Conservation (phyloP, 2,888 invertebrate genomes). For the Tiliacea aurago region DNA sequence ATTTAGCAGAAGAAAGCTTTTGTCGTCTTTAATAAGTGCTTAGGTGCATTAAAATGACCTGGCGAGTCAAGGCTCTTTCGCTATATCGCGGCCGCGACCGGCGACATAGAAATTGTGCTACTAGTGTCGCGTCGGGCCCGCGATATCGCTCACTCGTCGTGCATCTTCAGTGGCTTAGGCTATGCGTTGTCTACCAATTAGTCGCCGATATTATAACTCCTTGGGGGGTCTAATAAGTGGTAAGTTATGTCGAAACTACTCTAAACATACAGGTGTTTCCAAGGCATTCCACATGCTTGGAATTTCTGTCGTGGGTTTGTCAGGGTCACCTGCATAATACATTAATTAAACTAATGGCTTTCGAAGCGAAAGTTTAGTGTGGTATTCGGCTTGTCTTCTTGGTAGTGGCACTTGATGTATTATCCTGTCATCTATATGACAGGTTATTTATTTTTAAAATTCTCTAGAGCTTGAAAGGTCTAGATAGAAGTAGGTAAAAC, state of each 20-base stretch:
- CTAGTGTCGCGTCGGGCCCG: too few species aligned
- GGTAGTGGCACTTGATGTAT: neutral
- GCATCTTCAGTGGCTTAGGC: too few species aligned
- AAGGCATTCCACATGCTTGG: neutral
- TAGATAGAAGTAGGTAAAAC: neutral
- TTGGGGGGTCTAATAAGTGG: neutral
- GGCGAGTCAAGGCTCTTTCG: too few species aligned
- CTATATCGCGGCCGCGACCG: too few species aligned
- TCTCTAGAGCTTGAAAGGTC: neutral
- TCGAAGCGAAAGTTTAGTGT: conserved; percentile 34
- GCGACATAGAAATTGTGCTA: too few species aligned
- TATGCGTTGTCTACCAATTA: too few species aligned
- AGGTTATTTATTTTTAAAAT: neutral
- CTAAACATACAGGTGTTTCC: conserved; percentile 12
- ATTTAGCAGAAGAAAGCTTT: too few species aligned
- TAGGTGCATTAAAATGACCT: too few species aligned
- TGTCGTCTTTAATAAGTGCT: too few species aligned
- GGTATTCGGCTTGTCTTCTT: neutral
- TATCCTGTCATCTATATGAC: neutral
- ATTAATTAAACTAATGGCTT: conserved; percentile 36
- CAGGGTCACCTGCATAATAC: conserved; percentile 20
- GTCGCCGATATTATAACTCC: neutral
- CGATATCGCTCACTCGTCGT: too few species aligned
- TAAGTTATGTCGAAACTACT: conserved; percentile 6
- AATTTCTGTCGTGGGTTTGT: conserved; percentile 29